phyloP scores from a whole-genome alignment of 2,888 invertebrate species.

The Tetanocera ferruginea region DNA sequence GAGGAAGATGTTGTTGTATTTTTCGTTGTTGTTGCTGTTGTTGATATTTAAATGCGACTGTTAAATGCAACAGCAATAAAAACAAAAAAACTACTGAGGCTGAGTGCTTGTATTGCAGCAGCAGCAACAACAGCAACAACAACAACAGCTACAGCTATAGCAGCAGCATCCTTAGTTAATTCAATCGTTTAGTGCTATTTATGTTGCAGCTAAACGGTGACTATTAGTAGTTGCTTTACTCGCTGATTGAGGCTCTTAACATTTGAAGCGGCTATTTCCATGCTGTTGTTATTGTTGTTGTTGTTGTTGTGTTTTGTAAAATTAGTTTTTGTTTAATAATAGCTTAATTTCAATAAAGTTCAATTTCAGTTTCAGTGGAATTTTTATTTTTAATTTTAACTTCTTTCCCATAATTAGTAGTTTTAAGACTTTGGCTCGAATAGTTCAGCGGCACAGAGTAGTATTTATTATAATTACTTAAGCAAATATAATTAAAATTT shows the following conservation, averaged over 20 bases:
- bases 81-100: neutral
- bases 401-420: no score
- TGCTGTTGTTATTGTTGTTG: neutral
- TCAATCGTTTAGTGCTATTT: slow-evolving; percentile 24
- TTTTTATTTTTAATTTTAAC: no score
- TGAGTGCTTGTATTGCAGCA: neutral
- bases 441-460: no score
- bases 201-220: slow-evolving; percentile 24
- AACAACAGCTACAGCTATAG: neutral
- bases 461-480: no score
- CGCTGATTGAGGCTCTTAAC: slow-evolving; percentile 17
- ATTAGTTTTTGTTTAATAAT: no score
- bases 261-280: neutral
- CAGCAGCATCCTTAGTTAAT: slow-evolving; percentile 4
- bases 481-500: no score
- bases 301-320: no score
- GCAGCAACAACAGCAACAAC: slow-evolving; percentile 22
- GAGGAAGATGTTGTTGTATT: neutral
- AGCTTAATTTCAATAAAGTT: no score
- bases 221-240: slow-evolving; percentile 12
- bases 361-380: no score
- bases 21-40: neutral
- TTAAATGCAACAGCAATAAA: neutral
- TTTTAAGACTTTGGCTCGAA: no score
- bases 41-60: slow-evolving; percentile 12